Evolutionary conservation across 2,113 vertebrate genomes (phyloP).

Genomic region (Pica pica): DNA sequence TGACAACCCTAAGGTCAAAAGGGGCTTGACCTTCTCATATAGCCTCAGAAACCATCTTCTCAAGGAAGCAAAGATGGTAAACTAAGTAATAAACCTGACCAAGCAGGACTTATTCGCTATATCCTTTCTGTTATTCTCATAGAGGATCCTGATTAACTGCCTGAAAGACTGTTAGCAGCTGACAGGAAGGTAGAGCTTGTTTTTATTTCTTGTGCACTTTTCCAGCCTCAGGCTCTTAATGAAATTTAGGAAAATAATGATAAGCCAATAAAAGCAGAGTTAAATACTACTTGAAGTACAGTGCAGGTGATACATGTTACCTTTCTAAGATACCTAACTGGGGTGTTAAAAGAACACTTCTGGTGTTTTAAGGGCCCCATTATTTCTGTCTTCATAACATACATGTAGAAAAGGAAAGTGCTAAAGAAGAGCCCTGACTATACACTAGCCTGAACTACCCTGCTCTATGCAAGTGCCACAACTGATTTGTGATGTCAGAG

Average conservation of each 20-base stretch:
- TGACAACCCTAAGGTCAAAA: neutral
- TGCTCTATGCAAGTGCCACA: accelerated
- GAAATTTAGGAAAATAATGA: neutral
- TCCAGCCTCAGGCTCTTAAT: neutral
- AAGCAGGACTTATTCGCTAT: neutral
- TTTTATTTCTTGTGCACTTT: neutral
- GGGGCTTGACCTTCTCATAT: neutral
- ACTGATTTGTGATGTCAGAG: neutral
- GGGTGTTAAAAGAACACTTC: neutral
- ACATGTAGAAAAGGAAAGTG: neutral
- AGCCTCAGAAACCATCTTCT: neutral
- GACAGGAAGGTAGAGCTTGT: neutral
- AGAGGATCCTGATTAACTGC: neutral
- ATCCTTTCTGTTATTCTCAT: neutral
- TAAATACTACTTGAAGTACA: neutral
- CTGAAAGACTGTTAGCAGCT: neutral
- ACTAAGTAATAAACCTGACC: neutral
- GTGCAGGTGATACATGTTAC: neutral
- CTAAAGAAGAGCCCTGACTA: neutral
- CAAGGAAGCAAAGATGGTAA: neutral
- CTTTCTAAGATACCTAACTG: neutral
- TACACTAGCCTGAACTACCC: neutral
- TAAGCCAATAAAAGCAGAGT: neutral
- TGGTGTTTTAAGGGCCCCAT: neutral
- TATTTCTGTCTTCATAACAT: neutral